These are phyloP conservation scores for Tachina fera DNA, from an alignment of 2,888 invertebrate species.

Conservation along the genomic window DNA sequence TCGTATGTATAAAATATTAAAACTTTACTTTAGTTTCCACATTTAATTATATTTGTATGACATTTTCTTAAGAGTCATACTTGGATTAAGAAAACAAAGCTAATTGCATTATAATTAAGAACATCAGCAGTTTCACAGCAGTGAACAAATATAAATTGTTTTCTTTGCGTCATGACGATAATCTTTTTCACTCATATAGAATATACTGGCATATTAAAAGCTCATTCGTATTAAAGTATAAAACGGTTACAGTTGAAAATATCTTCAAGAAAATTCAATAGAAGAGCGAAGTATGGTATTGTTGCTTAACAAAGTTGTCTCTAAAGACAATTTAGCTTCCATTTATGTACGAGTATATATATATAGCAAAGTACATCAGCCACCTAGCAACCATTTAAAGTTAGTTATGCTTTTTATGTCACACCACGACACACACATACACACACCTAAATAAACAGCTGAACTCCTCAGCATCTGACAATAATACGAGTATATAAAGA, in stretches of 20 bases:
- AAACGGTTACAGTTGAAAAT: conserved; percentile 44
- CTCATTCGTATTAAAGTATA: conserved; percentile 27
- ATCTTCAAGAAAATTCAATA: conserved; percentile 35
- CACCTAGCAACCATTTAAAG: conserved; percentile 14
- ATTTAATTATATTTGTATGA: background rate
- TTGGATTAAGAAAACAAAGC: conserved; percentile 32
- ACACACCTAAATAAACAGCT: background rate
- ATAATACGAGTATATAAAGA: background rate
- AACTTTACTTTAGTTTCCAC: background rate
- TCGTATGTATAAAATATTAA: background rate
- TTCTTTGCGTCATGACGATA: conserved; percentile 43
- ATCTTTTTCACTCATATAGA: conserved; percentile 39
- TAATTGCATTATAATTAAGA: conserved; percentile 59
- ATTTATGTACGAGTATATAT: conserved; percentile 30
- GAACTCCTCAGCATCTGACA: background rate
- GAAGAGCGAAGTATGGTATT: background rate
- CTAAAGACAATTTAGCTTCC: conserved; percentile 27
- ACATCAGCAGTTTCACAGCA: conserved; percentile 56
- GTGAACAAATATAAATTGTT: conserved; percentile 47
- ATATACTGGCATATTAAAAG: conserved; percentile 53
- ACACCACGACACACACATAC: background rate
- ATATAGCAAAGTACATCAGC: conserved; percentile 14
- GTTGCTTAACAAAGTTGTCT: conserved; percentile 9
- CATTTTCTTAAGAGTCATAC: background rate
- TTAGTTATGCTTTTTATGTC: conserved; percentile 14